Evolutionary conservation across 2,113 vertebrate genomes (phyloP).

Genomic region (Amblyornis subalaris): DNA sequence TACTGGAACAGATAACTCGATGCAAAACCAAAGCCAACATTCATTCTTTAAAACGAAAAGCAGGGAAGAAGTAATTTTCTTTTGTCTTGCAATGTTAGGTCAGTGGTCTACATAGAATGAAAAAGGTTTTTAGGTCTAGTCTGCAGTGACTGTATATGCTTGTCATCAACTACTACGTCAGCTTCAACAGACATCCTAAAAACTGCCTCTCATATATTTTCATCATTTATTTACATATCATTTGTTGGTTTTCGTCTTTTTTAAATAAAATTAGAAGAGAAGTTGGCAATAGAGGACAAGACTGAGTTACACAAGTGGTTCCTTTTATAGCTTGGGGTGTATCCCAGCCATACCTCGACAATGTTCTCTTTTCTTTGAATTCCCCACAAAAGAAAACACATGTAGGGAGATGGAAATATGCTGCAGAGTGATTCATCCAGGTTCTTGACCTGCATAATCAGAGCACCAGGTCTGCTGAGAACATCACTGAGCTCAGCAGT

Average conservation of each 20-base stretch:
- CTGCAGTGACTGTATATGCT: rapidly evolving
- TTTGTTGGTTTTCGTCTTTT: no score
- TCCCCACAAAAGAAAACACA: not conserved
- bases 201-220: not conserved
- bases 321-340: not conserved
- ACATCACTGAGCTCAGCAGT: not conserved
- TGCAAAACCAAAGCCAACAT: not conserved
- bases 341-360: not conserved
- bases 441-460: not conserved
- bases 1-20: not conserved
- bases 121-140: not conserved
- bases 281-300: not conserved
- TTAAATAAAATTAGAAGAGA: not conserved
- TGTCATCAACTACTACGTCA: not conserved
- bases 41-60: not conserved
- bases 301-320: not conserved
- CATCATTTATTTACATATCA: not conserved
- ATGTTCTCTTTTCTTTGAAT: not conserved
- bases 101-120: not conserved
- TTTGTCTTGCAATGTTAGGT: not conserved
- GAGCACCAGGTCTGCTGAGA: not conserved
- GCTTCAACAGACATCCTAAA: not conserved
- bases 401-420: not conserved
- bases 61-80: not conserved
- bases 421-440: not conserved